Base-by-base conservation (phyloP, 2,888 invertebrate genomes). In the Morpho achilles region DNA sequence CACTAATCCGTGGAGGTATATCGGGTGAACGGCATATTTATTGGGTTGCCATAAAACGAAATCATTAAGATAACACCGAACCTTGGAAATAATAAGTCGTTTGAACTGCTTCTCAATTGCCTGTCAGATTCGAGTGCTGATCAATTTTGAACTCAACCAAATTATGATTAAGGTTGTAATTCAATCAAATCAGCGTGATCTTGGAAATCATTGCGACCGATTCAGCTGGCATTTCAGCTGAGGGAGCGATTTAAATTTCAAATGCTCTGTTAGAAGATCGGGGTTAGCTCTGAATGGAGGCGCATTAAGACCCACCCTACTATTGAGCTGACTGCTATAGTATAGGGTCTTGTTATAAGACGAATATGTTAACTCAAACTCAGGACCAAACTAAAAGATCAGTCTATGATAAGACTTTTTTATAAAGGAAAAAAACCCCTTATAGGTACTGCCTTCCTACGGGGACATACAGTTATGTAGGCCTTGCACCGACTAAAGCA, bases 211-310 rank as follows among this genome's bases (percentile, higher is more conserved):
- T 74, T 72, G 71, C 71, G 64, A 71, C 70, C 73, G 70, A 76
- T 77, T 75, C 67, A 69, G 70, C 65, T 64, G 66, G 69, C 72
- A 71, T 74, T 77, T 77, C 75, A 77, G 76, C 76, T 76, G 75
- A 76, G 78, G 71, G 75, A 65, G 68, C 79, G 77, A 85, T 87
- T 87, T 87, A 86, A 87, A 87, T 87, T 87, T 86, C 85, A 87
- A 87, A 87, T 87, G 77, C 78, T 76, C 76, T 74, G 80, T 81
- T 85, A 84, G 79, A 76, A 75, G 80, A 82, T 83, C 78, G 78
- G 78, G 82, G 80, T 83, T 78, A 78, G 76, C 74, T 74, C 78
- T 82, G 82, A 81, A 84, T 72, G 68, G 69, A 61, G 64, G 61
- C 61, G 63, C 71, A 72, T 72, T 72, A 72, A 70, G 66, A 46